Base-by-base conservation (phyloP, 1,140 invertebrate genomes). In the Lordiphosa stackelbergi region DNA sequence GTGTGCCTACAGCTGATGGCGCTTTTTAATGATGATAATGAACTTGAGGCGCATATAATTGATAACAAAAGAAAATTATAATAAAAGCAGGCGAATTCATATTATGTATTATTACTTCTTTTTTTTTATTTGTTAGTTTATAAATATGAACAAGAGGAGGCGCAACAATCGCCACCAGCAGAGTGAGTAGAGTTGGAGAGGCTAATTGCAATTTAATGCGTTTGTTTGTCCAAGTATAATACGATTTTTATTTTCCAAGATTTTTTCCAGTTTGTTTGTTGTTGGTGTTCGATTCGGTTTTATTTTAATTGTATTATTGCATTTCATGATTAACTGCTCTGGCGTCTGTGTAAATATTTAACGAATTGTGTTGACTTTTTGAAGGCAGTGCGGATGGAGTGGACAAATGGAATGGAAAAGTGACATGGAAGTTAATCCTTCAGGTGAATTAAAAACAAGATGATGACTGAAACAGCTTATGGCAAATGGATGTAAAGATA, bases 201-300 rank as follows among this genome's bases (percentile, higher is more conserved):
- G 49, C 61, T 77, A 84, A 84, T 84, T 83, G 61, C 69, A 69
- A 77, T 84, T 84, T 70, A 83, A 84, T 84, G 77, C 65, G 53
- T 73, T 62, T 73, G 60, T 73, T 83, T 83, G 72, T 53, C 60
- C 65, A 66, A 69, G 63, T 77, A 66, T 57, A 66, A 78, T 62
- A 57, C 63, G 66, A 71, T 77, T 57, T 69, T 47, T 38, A 31
- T 48, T 60, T 31, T 53, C 31, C 36, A 12, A 24, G 22, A 38
- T 53, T 41, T 19, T 24, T 53, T 11, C 8, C 28, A 16, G 16
- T 66, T 28, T 31, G 10, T 43, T 42, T 51, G 24, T 47, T 69
- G 34, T 45, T 55, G 45, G 55, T 46, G 41, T 41, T 61, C 45
- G 34, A 62, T 41, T 54, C 52, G 34, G 7, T 71, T 66, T 48